A percentile compares a stretch with the other conserved stretches of the same genome.
These are phyloP conservation scores for Tenthredo scrophulariae DNA, from an alignment of 2,888 invertebrate genomes.

Conservation along the genomic window DNA sequence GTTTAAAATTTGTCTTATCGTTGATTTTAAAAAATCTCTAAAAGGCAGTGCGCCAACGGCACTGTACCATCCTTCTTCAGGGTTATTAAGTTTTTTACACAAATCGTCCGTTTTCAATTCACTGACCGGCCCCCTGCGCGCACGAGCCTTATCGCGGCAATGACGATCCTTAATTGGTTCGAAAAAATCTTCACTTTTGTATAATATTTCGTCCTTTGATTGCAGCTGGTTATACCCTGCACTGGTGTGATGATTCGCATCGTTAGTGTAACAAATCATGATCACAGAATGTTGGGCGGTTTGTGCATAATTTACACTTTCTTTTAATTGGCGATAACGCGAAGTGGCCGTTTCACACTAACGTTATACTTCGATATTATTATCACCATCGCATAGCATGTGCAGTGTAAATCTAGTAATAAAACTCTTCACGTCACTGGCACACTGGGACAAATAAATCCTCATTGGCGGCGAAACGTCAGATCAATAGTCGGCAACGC, in stretches of 20 bases:
- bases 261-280: slow-evolving; percentile 75
- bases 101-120: neutral
- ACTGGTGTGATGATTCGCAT: slow-evolving; percentile 63
- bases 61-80: slow-evolving; percentile 7
- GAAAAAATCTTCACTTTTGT: neutral
- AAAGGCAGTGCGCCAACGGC: neutral
- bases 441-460: slow-evolving; percentile 44
- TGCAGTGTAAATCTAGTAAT: neutral
- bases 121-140: neutral
- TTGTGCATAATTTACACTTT: slow-evolving; percentile 70
- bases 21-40: slow-evolving; percentile 5
- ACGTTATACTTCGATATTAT: neutral
- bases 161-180: neutral
- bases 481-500: slow-evolving; percentile 49
- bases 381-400: neutral
- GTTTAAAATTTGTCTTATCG: neutral
- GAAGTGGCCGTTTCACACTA: neutral
- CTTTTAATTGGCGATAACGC: neutral
- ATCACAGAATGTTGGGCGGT: slow-evolving; percentile 71
- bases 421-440: slow-evolving; percentile 12
- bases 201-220: slow-evolving; percentile 69
- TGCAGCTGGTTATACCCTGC: slow-evolving; percentile 59
- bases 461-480: slow-evolving; percentile 48
- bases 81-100: neutral
- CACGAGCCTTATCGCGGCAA: neutral